Percentiles rank a stretch among this genome's conserved stretches.
Conservation (phyloP, 2,888 invertebrate genomes). For the Acronicta alni region DNA sequence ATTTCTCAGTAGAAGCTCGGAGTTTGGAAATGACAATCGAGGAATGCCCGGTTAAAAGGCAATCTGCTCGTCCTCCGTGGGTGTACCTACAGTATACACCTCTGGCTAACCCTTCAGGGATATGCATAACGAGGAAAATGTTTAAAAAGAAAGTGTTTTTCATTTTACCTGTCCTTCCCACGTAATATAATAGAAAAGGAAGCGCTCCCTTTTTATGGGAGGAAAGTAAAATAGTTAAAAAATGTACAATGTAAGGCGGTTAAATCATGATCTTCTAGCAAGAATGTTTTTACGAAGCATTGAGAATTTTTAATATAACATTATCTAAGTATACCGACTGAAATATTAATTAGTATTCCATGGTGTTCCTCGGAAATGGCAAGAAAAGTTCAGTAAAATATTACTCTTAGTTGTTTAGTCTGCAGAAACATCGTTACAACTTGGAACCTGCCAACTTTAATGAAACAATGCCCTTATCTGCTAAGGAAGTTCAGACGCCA, state of each 20-base stretch:
- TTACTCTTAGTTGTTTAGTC: conserved; percentile 27
- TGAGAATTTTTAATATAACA: conserved; percentile 18
- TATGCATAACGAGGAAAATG: too few species aligned
- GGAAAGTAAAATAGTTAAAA: conserved; percentile 10
- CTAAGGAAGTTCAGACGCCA: background rate
- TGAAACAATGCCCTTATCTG: conserved; percentile 18
- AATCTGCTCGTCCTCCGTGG: too few species aligned
- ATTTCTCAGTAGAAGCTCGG: too few species aligned
- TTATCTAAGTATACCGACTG: conserved; percentile 31
- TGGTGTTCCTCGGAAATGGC: conserved; percentile 18
- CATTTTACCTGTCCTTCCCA: background rate
- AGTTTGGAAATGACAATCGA: too few species aligned
- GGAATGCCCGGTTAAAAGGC: too few species aligned
- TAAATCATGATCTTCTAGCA: conserved; percentile 13
- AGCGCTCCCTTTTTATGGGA: background rate
- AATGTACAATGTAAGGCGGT: conserved; percentile 15
- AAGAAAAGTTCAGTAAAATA: conserved; percentile 37
- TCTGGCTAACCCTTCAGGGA: too few species aligned
- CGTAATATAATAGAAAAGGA: background rate
- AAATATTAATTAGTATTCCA: conserved; percentile 56
- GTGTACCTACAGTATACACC: too few species aligned
- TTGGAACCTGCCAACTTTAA: conserved; percentile 30
- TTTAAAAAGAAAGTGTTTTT: background rate
- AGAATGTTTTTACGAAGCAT: conserved; percentile 20
- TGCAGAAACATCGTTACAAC: conserved; percentile 36